A percentile compares a stretch with the other conserved stretches of the same genome.
phyloP scores from a whole-genome alignment of 2,113 vertebrate species.

The Martes martes region DNA sequence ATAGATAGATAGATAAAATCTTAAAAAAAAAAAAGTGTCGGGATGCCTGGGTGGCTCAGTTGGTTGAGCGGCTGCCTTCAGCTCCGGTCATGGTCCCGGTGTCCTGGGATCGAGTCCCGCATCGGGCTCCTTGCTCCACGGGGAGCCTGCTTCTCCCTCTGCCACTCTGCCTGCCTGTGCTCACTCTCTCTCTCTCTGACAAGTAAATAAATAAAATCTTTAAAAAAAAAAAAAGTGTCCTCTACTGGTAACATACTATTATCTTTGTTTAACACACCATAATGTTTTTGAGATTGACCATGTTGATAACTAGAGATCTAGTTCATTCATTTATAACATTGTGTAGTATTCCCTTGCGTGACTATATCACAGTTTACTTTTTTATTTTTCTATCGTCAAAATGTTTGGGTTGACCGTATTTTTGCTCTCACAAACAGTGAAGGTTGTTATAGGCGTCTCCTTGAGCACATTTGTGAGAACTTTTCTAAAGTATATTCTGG shows the following conservation, averaged over 20 bases:
- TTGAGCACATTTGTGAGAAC: not conserved
- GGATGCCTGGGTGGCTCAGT: no score
- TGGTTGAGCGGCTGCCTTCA: no score
- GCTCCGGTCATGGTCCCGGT: no score
- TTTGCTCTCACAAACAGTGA: not conserved
- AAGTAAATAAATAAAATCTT: no score
- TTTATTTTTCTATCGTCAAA: not conserved
- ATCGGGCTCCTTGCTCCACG: no score
- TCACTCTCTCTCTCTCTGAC: no score
- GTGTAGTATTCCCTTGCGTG: not conserved
- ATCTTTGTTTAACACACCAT: not conserved
- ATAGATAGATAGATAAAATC: not conserved
- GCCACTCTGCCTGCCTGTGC: no score
- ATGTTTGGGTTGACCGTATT: not conserved
- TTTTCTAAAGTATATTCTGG: not conserved
- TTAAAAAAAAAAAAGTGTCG: not conserved
- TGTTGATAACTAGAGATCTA: not conserved
- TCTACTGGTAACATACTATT: not conserved
- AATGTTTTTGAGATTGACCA: not conserved
- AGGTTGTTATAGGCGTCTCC: not conserved
- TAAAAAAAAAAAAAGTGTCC: not conserved
- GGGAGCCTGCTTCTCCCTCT: no score
- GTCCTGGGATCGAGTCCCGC: no score
- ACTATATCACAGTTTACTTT: not conserved
- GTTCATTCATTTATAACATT: not conserved